A percentile compares a stretch with the other conserved stretches of the same genome.
These are phyloP conservation scores for Pteropus rufus DNA, from an alignment of 2,797 vertebrate genomes.

Conservation along the genomic window DNA sequence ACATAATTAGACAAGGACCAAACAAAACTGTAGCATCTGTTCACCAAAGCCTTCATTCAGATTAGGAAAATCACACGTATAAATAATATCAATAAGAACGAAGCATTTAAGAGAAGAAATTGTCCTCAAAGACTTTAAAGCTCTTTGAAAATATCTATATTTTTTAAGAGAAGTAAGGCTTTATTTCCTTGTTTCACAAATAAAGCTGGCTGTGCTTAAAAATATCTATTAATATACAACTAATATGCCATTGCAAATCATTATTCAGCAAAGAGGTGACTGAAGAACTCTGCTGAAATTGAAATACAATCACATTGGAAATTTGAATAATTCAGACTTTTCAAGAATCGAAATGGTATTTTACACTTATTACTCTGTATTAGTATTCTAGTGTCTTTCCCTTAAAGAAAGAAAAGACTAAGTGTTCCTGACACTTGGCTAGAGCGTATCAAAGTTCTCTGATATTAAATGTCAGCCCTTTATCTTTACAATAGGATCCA, in stretches of 20 bases:
- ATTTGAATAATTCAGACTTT: conserved; percentile 28
- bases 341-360: background rate
- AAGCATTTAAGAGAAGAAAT: background rate
- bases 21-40: conserved; percentile 19
- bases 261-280: conserved; percentile 22
- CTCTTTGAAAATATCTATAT: background rate
- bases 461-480: background rate
- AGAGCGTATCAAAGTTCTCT: conserved; percentile 28
- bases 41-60: conserved; percentile 37
- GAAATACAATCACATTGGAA: conserved; percentile 25
- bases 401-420: conserved; percentile 29
- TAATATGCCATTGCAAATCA: background rate
- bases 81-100: background rate
- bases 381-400: background rate
- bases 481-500: background rate
- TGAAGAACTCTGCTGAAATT: conserved; percentile 1
- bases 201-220: background rate
- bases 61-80: background rate
- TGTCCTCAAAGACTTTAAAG: conserved; percentile 4
- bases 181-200: too few species aligned
- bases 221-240: conserved; percentile 7
- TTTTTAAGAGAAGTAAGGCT: too few species aligned
- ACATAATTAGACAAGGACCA: background rate
- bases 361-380: conserved; percentile 23
- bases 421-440: conserved; percentile 23